Base-by-base conservation (phyloP, 1,140 invertebrate species). In the Psilanteris sp. region DNA sequence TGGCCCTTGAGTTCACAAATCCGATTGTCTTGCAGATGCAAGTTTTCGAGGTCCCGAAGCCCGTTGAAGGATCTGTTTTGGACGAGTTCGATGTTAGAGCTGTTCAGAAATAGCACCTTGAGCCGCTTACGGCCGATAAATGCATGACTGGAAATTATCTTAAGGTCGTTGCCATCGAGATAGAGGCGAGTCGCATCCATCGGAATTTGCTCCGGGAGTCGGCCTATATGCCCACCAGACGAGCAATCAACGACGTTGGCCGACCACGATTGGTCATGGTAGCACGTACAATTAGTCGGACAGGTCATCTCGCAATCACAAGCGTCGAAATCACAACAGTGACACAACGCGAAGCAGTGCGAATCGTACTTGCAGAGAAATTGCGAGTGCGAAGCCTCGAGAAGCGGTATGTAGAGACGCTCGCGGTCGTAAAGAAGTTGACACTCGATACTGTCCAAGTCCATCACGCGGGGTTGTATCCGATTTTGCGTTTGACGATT, bases 111-210 rank as follows among this genome's bases (percentile, higher is more conserved):
- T 11, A 97, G 88, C 16, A 94, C 91, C 84, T 93, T 91, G 13
- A 97, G 89, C 85, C 96, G 95, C 83, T 95, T 96, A 59, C 96
- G 92, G 2, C 95, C 95, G 68, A 96, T 95, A 82, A 97, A 96
- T 3, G 95, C 92, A 81, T 97, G 95, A 81, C 57, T 62, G 0
- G 93, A 94, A 20, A 92, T 92, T 1, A 96, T 87, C 78, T 95
- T 91, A 64, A 96, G 92, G 81, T 94, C 90, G 81, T 96, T 96
- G 8, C 95, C 95, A 83, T 96, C 95, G 46, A 96, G 90, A 87
- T 96, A 96, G 44, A 96, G 93, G 85, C 96, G 94, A 5, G 95
- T 96, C 5, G 94, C 94, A 83, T 97, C 95, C 95, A 97, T 96
- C 0, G 95, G 95, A 54, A 96, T 93, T 70, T 93, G 91, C 50